These are phyloP conservation scores for Epinotia nisella DNA, from an alignment of 2,888 invertebrate species.

Conservation along the genomic window DNA sequence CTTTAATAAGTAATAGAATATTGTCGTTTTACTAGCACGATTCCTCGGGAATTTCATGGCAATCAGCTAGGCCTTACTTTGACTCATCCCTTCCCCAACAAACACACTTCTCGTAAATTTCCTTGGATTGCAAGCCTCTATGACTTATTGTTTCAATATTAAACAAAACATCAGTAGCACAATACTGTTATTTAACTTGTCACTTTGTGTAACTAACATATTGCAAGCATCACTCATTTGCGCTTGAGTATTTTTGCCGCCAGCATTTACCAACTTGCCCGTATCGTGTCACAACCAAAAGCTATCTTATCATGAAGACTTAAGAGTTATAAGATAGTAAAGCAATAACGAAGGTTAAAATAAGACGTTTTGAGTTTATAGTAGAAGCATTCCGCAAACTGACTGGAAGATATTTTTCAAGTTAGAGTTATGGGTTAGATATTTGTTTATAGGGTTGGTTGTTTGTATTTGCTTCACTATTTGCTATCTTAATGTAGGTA, in stretches of 20 bases:
- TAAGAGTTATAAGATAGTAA: slow-evolving; percentile 39
- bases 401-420: slow-evolving; percentile 40
- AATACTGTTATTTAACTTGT: slow-evolving; percentile 64
- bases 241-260: slow-evolving; percentile 54
- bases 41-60: background rate
- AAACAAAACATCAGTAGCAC: slow-evolving; percentile 61
- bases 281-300: slow-evolving; percentile 39
- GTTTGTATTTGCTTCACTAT: slow-evolving; percentile 22
- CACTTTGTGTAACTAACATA: slow-evolving; percentile 68
- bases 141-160: slow-evolving; percentile 36
- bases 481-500: slow-evolving; percentile 24
- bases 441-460: slow-evolving; percentile 34
- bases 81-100: background rate
- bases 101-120: background rate
- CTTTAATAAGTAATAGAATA: background rate
- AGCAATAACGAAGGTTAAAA: background rate
- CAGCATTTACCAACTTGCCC: slow-evolving; percentile 49
- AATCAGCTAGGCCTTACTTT: background rate
- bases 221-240: slow-evolving; percentile 66
- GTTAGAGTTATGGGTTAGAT: slow-evolving; percentile 35
- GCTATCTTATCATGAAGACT: background rate
- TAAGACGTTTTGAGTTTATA: slow-evolving; percentile 37
- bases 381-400: slow-evolving; percentile 21
- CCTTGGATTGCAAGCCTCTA: background rate
- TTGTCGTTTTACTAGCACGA: background rate